phyloP scores from a whole-genome alignment of 2,797 vertebrate species.

The Sandelia bainsii region DNA sequence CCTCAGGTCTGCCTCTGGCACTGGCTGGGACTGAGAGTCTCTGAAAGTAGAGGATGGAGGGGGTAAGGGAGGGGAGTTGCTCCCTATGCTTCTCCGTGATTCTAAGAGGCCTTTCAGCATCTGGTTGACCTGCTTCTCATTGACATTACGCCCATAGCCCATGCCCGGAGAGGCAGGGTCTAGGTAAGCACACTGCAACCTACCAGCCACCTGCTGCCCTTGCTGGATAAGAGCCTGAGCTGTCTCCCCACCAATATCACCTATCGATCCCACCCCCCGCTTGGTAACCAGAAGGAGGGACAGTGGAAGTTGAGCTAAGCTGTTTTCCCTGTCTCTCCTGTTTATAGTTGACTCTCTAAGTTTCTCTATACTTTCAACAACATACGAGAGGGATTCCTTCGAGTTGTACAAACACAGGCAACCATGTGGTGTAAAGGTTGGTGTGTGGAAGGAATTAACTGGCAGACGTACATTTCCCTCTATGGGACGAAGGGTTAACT shows the following conservation, averaged over 20 bases:
- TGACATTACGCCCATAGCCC: constrained; percentile 93
- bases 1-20: constrained; percentile 88
- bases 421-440: constrained; percentile 95
- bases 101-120: constrained; percentile 92
- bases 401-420: constrained; percentile 98
- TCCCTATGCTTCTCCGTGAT: constrained; percentile 87
- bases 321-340: constrained; percentile 90
- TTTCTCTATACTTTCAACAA: constrained; percentile 95
- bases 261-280: constrained; percentile 88
- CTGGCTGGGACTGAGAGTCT: constrained; percentile 85
- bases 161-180: constrained; percentile 92
- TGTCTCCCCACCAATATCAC: constrained; percentile 92
- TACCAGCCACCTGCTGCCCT: constrained; percentile 92
- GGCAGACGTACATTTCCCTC: constrained; percentile 97
- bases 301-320: constrained; percentile 87
- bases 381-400: constrained; percentile 96
- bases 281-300: constrained; percentile 94
- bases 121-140: constrained; percentile 94
- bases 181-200: constrained; percentile 91
- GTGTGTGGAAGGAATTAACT: constrained; percentile 96
- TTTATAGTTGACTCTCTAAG: constrained; percentile 90
- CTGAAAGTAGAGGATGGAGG: constrained; percentile 84
- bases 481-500: constrained; percentile 94
- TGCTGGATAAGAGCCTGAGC: constrained; percentile 94
- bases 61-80: constrained; percentile 82